Conservation (phyloP, 2,797 vertebrate genomes). For the Lindbergichthys nudifrons region DNA sequence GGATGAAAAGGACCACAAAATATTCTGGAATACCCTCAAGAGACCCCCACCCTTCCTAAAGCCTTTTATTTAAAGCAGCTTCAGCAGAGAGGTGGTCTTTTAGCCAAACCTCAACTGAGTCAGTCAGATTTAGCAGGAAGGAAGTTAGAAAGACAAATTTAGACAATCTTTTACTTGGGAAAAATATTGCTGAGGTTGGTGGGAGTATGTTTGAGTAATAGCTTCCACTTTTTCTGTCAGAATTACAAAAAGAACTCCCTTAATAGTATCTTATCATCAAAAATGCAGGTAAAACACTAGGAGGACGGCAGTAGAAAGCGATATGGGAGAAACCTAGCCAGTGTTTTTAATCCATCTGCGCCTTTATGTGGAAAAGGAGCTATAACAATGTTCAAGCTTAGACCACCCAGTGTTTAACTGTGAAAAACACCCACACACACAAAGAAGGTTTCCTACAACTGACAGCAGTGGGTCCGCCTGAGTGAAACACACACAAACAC, state of each 20-base stretch:
- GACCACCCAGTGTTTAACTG: conserved; percentile 79
- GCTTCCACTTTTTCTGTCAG: conserved; percentile 3
- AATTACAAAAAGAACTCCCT: background rate
- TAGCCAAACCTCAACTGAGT: conserved; percentile 51
- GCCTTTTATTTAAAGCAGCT: conserved; percentile 57
- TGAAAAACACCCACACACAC: conserved; percentile 36
- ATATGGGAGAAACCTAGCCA: conserved; percentile 33
- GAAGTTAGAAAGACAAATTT: conserved; percentile 15
- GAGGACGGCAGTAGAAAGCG: background rate
- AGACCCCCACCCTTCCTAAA: conserved; percentile 48
- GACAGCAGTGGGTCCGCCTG: conserved; percentile 24
- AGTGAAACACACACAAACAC: conserved; percentile 11
- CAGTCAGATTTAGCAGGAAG: conserved; percentile 24
- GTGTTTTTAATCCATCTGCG: conserved; percentile 49
- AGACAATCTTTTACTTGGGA: background rate
- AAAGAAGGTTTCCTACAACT: conserved; percentile 39
- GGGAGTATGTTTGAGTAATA: background rate
- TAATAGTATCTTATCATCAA: conserved; percentile 31
- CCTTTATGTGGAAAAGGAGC: conserved; percentile 77
- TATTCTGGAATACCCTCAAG: conserved; percentile 60
- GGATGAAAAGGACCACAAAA: conserved; percentile 72
- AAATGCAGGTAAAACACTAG: conserved; percentile 26
- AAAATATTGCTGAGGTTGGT: conserved; percentile 18
- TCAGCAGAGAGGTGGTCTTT: conserved; percentile 40
- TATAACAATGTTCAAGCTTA: conserved; percentile 52